Conservation (phyloP, 2,888 invertebrate species). For the Belgica antarctica region DNA sequence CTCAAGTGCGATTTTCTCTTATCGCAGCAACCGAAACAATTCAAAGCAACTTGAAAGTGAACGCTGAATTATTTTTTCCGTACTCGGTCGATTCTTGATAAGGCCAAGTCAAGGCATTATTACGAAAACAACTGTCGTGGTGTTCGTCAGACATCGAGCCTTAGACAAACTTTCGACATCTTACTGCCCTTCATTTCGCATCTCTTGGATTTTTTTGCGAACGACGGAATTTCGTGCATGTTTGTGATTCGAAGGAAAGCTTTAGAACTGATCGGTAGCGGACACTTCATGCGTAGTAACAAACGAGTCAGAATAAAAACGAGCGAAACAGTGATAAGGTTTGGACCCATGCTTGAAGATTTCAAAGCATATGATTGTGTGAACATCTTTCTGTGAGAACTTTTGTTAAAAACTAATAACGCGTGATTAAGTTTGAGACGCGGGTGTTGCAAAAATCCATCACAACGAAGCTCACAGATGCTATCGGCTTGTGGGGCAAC, state of each 20-base stretch:
- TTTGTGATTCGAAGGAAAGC: background rate
- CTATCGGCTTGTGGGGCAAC: background rate
- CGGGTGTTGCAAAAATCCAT: background rate
- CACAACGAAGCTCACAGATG: background rate
- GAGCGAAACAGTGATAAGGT: no score
- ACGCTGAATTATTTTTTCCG: background rate
- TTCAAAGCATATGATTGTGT: background rate
- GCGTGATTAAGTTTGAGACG: background rate
- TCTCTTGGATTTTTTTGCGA: background rate
- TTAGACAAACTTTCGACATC: background rate
- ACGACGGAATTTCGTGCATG: background rate
- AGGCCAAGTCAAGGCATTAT: background rate
- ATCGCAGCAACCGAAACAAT: background rate
- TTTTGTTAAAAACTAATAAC: background rate
- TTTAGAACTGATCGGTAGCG: background rate
- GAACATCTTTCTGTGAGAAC: background rate
- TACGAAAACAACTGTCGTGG: slow-evolving; percentile 18
- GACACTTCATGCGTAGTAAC: background rate
- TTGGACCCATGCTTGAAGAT: background rate
- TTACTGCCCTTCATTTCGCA: background rate
- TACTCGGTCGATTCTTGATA: slow-evolving; percentile 32
- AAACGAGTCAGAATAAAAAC: background rate
- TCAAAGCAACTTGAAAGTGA: background rate
- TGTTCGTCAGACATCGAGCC: slow-evolving; percentile 30
- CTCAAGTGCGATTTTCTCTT: background rate